Percentiles rank a stretch among this genome's conserved stretches.
Conservation (phyloP, 2,113 vertebrate species). For the Ailuropoda melanoleuca region DNA sequence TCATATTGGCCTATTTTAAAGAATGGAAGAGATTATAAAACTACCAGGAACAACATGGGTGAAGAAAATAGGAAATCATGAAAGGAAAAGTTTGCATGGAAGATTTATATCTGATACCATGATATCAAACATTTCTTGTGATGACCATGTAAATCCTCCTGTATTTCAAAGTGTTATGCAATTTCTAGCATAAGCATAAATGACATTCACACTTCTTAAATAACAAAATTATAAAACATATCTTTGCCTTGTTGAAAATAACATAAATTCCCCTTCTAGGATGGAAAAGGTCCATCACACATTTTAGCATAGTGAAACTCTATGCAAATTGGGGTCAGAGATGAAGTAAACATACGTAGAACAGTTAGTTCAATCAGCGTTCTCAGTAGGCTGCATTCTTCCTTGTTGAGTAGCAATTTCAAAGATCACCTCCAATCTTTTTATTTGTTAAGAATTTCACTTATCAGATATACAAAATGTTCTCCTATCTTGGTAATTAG, state of each 20-base stretch:
- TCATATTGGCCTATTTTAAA: background rate
- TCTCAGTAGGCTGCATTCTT: conserved; percentile 1
- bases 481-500: conserved; percentile 52
- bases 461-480: conserved; percentile 37
- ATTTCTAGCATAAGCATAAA: background rate
- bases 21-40: background rate
- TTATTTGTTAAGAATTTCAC: conserved; percentile 45
- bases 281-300: background rate
- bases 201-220: background rate
- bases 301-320: background rate
- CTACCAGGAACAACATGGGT: background rate
- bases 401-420: conserved; percentile 23
- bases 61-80: background rate
- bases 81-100: background rate
- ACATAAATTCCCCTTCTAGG: background rate
- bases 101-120: background rate
- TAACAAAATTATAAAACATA: background rate
- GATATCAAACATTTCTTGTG: background rate
- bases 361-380: conserved; percentile 37
- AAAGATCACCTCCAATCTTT: conserved; percentile 32
- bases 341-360: conserved; percentile 53
- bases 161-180: background rate
- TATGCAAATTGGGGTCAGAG: background rate
- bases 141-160: background rate
- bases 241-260: background rate